These are phyloP conservation scores for Cryptophagus acutangulus DNA, from an alignment of 2,888 invertebrate genomes.

Conservation along the genomic window DNA sequence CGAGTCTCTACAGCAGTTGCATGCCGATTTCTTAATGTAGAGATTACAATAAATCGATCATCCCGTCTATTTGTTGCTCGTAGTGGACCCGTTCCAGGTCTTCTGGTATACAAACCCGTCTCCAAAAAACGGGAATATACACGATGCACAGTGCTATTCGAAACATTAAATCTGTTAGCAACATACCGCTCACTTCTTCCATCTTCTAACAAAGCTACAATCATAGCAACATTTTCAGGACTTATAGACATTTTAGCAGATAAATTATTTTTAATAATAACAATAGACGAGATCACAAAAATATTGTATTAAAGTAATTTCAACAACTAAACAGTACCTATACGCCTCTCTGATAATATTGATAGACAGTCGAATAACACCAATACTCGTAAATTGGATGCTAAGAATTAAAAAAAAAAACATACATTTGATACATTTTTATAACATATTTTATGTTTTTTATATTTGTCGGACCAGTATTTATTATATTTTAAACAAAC, in stretches of 20 bases:
- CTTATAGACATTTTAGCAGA: neutral
- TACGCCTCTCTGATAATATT: too few relatives aligned
- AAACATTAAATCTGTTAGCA: neutral
- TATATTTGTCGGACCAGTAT: too few relatives aligned
- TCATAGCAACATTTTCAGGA: neutral
- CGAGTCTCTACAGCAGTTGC: conserved; percentile 3
- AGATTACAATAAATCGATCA: conserved; percentile 10
- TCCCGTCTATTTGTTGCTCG: conserved; percentile 8
- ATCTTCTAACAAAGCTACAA: neutral
- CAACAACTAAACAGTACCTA: too few relatives aligned
- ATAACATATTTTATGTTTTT: too few relatives aligned
- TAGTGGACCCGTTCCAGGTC: conserved; percentile 11
- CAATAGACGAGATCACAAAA: neutral
- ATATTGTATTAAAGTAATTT: neutral
- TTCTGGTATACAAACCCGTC: conserved; percentile 7
- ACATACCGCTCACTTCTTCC: neutral
- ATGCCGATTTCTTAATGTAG: neutral
- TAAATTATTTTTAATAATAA: neutral
- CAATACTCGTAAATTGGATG: too few relatives aligned
- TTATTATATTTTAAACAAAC: too few relatives aligned
- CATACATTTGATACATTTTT: too few relatives aligned
- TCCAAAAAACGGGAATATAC: conserved; percentile 2
- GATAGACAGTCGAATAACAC: too few relatives aligned
- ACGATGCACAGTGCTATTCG: neutral
- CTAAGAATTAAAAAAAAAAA: too few relatives aligned